Conservation (phyloP, 1,140 invertebrate species). For the Acromyrmex echinatior region DNA sequence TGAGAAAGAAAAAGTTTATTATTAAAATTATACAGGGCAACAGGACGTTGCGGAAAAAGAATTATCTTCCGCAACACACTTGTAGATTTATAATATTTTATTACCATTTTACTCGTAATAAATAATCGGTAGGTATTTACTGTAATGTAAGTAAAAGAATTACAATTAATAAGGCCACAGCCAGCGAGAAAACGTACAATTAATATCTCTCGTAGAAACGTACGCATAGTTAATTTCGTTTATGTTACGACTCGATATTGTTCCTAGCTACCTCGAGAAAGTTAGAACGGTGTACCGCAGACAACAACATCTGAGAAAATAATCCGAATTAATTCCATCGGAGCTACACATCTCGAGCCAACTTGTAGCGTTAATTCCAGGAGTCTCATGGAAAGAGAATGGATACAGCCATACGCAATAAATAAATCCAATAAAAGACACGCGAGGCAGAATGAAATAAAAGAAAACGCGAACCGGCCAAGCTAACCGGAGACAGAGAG, state of each 20-base stretch:
- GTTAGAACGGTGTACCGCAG: constrained; percentile 18
- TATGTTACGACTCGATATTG: constrained; percentile 9
- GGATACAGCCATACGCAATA: constrained; percentile 33
- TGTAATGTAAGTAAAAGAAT: not conserved
- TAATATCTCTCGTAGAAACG: not conserved
- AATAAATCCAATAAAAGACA: constrained; percentile 56
- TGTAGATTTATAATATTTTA: not conserved
- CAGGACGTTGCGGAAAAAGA: not conserved
- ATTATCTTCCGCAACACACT: too few species aligned
- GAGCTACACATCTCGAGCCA: constrained; percentile 38
- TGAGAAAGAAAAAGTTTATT: not conserved
- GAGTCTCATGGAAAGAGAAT: constrained; percentile 35
- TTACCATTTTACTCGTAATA: not conserved
- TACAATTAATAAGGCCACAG: not conserved
- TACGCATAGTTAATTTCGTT: constrained; percentile 7
- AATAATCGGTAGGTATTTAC: too few species aligned
- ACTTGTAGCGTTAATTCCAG: constrained; percentile 56
- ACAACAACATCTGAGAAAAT: constrained; percentile 49
- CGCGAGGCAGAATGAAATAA: constrained; percentile 1
- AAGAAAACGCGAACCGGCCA: constrained; percentile 26
- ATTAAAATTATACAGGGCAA: not conserved
- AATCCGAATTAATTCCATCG: constrained; percentile 52
- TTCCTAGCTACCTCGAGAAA: constrained; percentile 5
- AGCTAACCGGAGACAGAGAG: constrained; percentile 14
- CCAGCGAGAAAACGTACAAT: not conserved